These are phyloP conservation scores for Engraulis encrasicolus DNA, from an alignment of 2,113 vertebrate genomes.

Conservation along the genomic window DNA sequence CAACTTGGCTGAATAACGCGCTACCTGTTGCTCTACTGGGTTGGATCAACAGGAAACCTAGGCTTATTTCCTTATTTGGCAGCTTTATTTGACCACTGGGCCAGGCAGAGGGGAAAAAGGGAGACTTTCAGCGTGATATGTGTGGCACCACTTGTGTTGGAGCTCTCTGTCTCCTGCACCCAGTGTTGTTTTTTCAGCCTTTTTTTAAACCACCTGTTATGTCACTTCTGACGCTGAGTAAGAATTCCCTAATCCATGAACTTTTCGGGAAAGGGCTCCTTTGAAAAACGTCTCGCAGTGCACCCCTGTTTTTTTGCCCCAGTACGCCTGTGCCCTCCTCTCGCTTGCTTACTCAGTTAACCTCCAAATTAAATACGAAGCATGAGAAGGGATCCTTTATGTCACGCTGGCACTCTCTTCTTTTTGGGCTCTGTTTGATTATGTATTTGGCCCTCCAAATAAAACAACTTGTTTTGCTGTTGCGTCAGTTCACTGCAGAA, in stretches of 20 bases:
- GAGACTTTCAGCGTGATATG: background rate
- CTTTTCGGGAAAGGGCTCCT: constrained; percentile 35
- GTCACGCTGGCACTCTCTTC: constrained; percentile 57
- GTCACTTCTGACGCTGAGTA: constrained; percentile 49
- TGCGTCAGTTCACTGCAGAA: constrained; percentile 54
- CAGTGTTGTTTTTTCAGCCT: background rate
- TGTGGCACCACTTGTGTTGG: constrained; percentile 10
- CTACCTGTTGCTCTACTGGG: constrained; percentile 2
- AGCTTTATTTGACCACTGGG: constrained; percentile 2
- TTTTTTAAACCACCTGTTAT: constrained; percentile 54
- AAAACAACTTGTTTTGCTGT: constrained; percentile 73
- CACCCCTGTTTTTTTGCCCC: constrained; percentile 55
- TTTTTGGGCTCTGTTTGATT: constrained; percentile 65
- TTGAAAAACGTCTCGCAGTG: constrained; percentile 41
- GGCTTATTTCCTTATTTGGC: constrained; percentile 2
- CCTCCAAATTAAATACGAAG: constrained; percentile 64
- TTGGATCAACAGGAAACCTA: background rate
- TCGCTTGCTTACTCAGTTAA: constrained; percentile 61
- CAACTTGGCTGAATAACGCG: background rate
- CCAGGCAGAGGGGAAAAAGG: background rate
- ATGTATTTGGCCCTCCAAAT: constrained; percentile 69
- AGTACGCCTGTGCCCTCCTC: constrained; percentile 49
- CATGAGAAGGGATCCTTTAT: constrained; percentile 63
- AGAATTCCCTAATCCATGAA: constrained; percentile 53
- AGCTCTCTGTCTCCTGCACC: background rate